Evolutionary conservation across 2,888 invertebrate species (phyloP).

Genomic region (Ommatoiulus sabulosus): DNA sequence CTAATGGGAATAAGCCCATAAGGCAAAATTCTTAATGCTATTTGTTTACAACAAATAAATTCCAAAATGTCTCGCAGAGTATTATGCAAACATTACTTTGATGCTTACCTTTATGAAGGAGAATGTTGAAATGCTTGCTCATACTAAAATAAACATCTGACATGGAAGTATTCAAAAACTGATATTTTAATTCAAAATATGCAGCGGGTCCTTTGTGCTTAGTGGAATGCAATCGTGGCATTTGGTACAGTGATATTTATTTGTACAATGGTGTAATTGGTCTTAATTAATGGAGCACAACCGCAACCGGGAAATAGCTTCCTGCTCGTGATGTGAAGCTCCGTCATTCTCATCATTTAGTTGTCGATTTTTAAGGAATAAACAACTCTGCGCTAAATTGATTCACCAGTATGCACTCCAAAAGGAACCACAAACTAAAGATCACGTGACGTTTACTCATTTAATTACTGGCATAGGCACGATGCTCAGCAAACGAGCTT

Average conservation of each 20-base stretch:
- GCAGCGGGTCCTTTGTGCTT: slow-evolving; percentile 41
- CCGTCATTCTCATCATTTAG: background rate
- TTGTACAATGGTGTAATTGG: slow-evolving; percentile 39
- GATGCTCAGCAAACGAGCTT: slow-evolving; percentile 21
- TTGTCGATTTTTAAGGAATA: background rate
- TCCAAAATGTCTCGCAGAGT: too few species aligned
- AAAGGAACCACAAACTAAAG: slow-evolving; percentile 30
- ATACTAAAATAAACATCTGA: background rate
- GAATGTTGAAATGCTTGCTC: background rate
- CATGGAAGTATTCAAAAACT: slow-evolving; percentile 10
- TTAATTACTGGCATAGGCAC: slow-evolving; percentile 37
- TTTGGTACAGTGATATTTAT: background rate
- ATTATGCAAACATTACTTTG: background rate
- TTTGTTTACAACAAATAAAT: too few species aligned
- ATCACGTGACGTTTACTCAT: slow-evolving; percentile 8
- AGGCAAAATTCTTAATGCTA: too few species aligned
- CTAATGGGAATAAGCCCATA: too few species aligned
- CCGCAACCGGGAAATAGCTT: background rate
- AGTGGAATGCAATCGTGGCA: slow-evolving; percentile 44
- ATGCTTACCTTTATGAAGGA: background rate
- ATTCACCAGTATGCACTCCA: background rate
- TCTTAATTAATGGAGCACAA: background rate
- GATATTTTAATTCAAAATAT: slow-evolving; percentile 45
- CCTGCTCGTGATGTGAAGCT: background rate
- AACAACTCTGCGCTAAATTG: background rate